Conservation (phyloP, 2,888 invertebrate species). For the Drosophila flavopinicola region DNA sequence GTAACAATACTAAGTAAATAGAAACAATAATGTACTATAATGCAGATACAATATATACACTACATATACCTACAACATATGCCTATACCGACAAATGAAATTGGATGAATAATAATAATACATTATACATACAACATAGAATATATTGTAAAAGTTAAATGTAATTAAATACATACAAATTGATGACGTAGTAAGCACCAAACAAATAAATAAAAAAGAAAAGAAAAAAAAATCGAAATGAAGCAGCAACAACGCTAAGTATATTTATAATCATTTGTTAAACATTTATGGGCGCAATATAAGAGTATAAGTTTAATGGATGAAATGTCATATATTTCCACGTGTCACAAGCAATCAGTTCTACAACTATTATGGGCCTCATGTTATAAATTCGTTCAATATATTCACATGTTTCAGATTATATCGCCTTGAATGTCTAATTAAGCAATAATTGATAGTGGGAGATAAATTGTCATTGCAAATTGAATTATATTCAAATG, state of each 20-base stretch:
- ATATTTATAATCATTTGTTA: too few relatives aligned
- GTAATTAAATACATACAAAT: constrained; percentile 70
- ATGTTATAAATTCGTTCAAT: neutral
- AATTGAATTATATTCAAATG: too few relatives aligned
- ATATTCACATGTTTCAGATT: too few relatives aligned
- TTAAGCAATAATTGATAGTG: too few relatives aligned
- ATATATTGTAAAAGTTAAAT: constrained; percentile 77
- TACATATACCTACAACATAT: constrained; percentile 79
- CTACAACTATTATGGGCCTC: neutral
- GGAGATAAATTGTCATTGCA: too few relatives aligned
- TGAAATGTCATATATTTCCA: too few relatives aligned
- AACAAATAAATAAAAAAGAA: constrained; percentile 65
- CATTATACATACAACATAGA: constrained; percentile 60
- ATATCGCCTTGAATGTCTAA: too few relatives aligned
- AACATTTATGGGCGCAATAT: too few relatives aligned
- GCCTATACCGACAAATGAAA: constrained; percentile 73
- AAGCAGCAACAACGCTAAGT: constrained; percentile 37
- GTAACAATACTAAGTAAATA: constrained; percentile 78
- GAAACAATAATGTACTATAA: constrained; percentile 80
- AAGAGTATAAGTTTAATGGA: too few relatives aligned
- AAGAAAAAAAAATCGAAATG: constrained; percentile 17
- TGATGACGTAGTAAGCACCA: constrained; percentile 74
- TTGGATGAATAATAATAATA: constrained; percentile 60
- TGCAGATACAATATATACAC: constrained; percentile 67
- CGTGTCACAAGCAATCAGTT: neutral